These are phyloP conservation scores for Eurosta solidaginis DNA, from an alignment of 1,140 invertebrate species.

Conservation along the genomic window DNA sequence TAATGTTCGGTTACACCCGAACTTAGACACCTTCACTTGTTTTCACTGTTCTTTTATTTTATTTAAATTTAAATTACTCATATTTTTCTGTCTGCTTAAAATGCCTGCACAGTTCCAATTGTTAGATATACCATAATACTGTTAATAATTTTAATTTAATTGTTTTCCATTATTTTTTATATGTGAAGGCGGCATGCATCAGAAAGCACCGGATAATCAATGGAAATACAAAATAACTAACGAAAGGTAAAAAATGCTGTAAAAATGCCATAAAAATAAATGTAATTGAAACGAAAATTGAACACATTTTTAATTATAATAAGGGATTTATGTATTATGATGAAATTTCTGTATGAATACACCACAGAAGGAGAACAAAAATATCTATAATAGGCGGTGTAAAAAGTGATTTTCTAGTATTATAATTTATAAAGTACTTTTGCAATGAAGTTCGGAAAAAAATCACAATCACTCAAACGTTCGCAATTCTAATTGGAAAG, in stretches of 20 bases:
- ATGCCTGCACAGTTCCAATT: neutral
- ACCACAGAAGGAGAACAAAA: too few species aligned
- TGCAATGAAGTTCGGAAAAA: too few species aligned
- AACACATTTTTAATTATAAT: neutral
- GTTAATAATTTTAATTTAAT: neutral
- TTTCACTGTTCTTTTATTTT: too few species aligned
- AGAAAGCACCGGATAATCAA: neutral
- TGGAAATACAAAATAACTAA: constrained; percentile 15
- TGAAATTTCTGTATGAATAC: too few species aligned
- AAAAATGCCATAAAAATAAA: neutral
- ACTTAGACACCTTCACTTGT: too few species aligned
- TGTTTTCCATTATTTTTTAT: constrained; percentile 21
- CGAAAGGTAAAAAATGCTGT: neutral
- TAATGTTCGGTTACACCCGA: too few species aligned
- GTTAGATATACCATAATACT: neutral
- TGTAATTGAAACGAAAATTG: neutral
- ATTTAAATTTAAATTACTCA: neutral
- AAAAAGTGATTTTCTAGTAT: too few species aligned
- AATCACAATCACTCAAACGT: too few species aligned
- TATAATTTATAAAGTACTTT: too few species aligned
- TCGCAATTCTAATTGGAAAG: too few species aligned
- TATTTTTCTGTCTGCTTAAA: neutral
- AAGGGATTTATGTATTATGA: too few species aligned
- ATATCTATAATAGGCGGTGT: too few species aligned
- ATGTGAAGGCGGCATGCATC: neutral